Base-by-base conservation (phyloP, 2,888 invertebrate species). In the Desoria tigrina region DNA sequence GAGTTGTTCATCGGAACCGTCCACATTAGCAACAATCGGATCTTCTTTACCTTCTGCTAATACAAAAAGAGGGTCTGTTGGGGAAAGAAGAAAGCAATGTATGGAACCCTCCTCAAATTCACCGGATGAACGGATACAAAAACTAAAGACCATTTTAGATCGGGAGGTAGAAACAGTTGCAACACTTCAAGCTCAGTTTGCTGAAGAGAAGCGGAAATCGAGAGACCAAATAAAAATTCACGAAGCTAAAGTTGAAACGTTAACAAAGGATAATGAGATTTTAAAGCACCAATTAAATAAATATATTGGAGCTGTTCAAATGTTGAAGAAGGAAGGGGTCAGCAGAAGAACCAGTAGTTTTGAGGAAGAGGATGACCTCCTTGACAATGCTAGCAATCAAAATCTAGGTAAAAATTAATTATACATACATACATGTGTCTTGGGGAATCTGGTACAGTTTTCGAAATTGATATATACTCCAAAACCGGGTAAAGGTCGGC, bases 241-340 rank as follows among this genome's bases (percentile, higher is more conserved):
- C 24, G 78, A 79, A 50, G 76, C 78, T 74, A 84, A 85, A 73
- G 80, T 88, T 56, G 83, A 86, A 77, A 84, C 87, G 74, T 79
- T 88, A 58, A 86, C 65, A 78, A 89, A 90, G 78, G 93, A 94
- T 81, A 93, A 93, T 81, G 89, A 90, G 71, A 82, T 88, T 72
- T 81, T 94, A 74, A 90, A 92, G 78, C 90, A 90, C 76, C 93
- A 94, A 79, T 80, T 94, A 65, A 86, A 89, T 75, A 90, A 90
- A 77, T 94, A 94, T 79, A 88, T 93, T 74, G 88, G 89, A 60
- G 93, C 93, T n/a, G 90, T 94, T 42, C 90, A 92, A 82, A 86
- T 92, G 84, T 81, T 94, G 75, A 86, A 87, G 78, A 83, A 82
- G 73, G 84, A 84, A 53, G 23, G 49, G 7, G 27, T 14, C 2